These are phyloP conservation scores for Mormyrus proboscirostris DNA, from an alignment of 2,797 vertebrate species.

Conservation along the genomic window DNA sequence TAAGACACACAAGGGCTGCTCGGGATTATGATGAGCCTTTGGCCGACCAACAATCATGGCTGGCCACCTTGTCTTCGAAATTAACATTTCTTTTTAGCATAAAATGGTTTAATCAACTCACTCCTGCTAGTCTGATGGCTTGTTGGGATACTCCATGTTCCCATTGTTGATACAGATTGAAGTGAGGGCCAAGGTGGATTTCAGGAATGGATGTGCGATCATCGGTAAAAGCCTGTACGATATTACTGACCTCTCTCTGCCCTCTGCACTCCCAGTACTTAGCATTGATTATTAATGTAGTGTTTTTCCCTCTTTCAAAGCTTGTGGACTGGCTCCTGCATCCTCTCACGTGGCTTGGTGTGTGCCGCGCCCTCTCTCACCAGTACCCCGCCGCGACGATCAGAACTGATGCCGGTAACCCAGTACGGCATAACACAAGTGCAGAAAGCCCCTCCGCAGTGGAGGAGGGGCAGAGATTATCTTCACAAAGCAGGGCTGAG, in stretches of 20 bases:
- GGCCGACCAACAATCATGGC: not conserved
- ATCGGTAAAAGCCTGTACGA: conserved; percentile 47
- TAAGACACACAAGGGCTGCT: not conserved
- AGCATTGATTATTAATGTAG: conserved; percentile 63
- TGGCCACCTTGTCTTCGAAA: not conserved
- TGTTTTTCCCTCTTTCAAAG: conserved; percentile 4
- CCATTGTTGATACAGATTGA: not conserved
- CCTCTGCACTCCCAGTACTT: conserved; percentile 53
- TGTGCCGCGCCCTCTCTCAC: conserved; percentile 33
- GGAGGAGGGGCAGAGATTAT: not conserved
- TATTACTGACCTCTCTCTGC: conserved; percentile 50
- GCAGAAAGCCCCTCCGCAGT: not conserved
- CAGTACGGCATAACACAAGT: conserved; percentile 23
- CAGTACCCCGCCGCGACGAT: conserved; percentile 37
- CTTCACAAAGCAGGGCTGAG: conserved; percentile 20
- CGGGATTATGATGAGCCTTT: not conserved
- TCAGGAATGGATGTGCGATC: conserved; percentile 14
- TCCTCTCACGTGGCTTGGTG: conserved; percentile 35
- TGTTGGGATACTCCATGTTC: not conserved
- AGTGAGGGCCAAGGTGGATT: not conserved
- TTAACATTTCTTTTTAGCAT: not conserved
- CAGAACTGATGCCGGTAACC: conserved; percentile 31
- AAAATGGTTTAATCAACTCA: not conserved
- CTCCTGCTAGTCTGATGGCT: not conserved
- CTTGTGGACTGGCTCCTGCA: conserved; percentile 42